Base-by-base conservation (phyloP, 2,113 vertebrate genomes). In the Sorex araneus region DNA sequence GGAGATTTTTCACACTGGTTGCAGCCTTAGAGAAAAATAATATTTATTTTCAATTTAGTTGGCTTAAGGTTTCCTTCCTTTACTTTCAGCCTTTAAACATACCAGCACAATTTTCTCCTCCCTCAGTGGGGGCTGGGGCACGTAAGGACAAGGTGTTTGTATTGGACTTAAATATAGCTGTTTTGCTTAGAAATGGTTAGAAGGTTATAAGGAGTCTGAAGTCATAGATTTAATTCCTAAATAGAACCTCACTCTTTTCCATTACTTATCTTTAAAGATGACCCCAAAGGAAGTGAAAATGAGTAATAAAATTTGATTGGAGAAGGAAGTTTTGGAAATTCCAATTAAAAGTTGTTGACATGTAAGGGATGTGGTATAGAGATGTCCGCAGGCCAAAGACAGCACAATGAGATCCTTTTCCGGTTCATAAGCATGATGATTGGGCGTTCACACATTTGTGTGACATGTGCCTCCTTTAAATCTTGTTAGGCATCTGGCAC, bases 11-110 rank as follows among this genome's bases (percentile, higher is more conserved):
- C 71, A 93, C 40, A 43, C 30, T 90, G 23, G 43, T 60, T 92
- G 21, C 0, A 84, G 90, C 34, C 79, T 88, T 84, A 76, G 78
- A 95, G 88, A 93, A 95, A 95, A 94, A 94, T 92, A 93, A 95
- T 92, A 94, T 96, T 96, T 95, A 96, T 94, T 89, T 96, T 96
- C 92, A 95, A 75, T 86, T 94, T 80, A 78, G 66, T 90, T 96
- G 79, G 92, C 90, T 88, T 95, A 86, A 94, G 54, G 27, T 93
- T 88, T 96, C 75, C 79, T 95, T 96, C 90, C 88, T 93, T 94
- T 87, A 67, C 73, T 92, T 93, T 84, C 43, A 70, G 70, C 54
- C 73, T 80, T 91, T 82, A 92, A 90, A 95, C 47, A 80, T 27
- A 93, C 50, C 28, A 86, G 43, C 36, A 69, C n/a, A 94, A 89